These are phyloP conservation scores for Trematomus bernacchii DNA, from an alignment of 2,797 vertebrate genomes.

Conservation along the genomic window DNA sequence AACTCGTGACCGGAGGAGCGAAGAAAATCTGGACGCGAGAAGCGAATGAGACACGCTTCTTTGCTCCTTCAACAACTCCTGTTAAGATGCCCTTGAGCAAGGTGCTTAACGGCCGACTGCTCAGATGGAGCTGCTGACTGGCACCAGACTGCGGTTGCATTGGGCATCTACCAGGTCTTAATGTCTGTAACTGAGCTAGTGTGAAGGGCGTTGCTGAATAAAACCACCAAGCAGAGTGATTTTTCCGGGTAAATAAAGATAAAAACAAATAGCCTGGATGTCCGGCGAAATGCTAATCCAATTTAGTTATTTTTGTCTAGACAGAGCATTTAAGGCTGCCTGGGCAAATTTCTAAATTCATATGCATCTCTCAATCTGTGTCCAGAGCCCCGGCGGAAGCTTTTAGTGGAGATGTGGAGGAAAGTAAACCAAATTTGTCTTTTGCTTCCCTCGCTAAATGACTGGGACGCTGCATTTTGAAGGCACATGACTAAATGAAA, in stretches of 20 bases:
- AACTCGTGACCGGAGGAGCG: constrained; percentile 31
- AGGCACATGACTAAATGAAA: constrained; percentile 56
- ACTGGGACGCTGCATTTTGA: constrained; percentile 42
- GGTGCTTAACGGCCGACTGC: constrained; percentile 48
- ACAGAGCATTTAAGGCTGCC: constrained; percentile 52
- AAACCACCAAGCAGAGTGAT: constrained; percentile 26
- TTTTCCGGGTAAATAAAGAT: constrained; percentile 47
- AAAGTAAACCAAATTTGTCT: constrained; percentile 32
- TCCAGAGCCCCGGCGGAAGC: constrained; percentile 42
- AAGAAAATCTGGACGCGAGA: constrained; percentile 44
- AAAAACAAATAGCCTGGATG: constrained; percentile 55
- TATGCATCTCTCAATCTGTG: constrained; percentile 44
- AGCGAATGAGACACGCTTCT: constrained; percentile 48
- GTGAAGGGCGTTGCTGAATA: constrained; percentile 35
- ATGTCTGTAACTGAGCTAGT: constrained; percentile 41
- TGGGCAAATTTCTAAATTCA: constrained; percentile 48
- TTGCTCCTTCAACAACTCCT: constrained; percentile 31
- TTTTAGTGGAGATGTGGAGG: constrained; percentile 51
- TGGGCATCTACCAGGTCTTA: constrained; percentile 41
- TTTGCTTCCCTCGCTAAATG: constrained; percentile 36
- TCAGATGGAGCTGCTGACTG: constrained; percentile 53
- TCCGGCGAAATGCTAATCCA: constrained; percentile 65
- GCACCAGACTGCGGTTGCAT: constrained; percentile 30
- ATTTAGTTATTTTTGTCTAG: constrained; percentile 63
- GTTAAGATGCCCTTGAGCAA: constrained; percentile 72